Conservation (phyloP, 37 sponge, comb jelly and placozoan genomes). For the Hexactinellida sp. region DNA sequence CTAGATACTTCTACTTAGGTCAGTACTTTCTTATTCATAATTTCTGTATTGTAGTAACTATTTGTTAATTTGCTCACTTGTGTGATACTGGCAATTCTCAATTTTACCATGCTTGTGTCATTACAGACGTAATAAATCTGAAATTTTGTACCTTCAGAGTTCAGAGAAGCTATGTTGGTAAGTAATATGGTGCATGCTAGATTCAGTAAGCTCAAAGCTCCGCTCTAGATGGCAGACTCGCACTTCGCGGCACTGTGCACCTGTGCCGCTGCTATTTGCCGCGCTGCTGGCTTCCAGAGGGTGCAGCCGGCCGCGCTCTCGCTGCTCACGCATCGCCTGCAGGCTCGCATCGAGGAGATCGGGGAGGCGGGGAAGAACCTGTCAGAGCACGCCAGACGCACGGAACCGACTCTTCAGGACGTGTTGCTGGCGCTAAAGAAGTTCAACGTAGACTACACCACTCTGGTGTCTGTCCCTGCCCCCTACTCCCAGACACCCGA, state of each 20-base stretch:
- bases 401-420: neutral
- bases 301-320: neutral
- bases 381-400: neutral
- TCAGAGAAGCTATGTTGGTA: too few relatives aligned
- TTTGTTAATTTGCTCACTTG: too few relatives aligned
- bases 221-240: neutral
- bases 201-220: too few relatives aligned
- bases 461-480: neutral
- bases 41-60: too few relatives aligned
- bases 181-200: too few relatives aligned
- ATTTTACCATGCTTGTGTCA: too few relatives aligned
- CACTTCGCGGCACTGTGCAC: neutral
- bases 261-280: neutral
- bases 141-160: too few relatives aligned
- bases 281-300: neutral
- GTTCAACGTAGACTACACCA: neutral
- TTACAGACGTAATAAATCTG: too few relatives aligned
- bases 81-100: too few relatives aligned
- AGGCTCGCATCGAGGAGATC: neutral
- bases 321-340: neutral
- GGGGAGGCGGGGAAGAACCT: neutral
- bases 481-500: neutral
- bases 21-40: too few relatives aligned
- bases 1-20: too few relatives aligned
- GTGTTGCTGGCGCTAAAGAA: neutral